phyloP scores from a whole-genome alignment of 2,888 invertebrate species.

The Steromphala cineraria region DNA sequence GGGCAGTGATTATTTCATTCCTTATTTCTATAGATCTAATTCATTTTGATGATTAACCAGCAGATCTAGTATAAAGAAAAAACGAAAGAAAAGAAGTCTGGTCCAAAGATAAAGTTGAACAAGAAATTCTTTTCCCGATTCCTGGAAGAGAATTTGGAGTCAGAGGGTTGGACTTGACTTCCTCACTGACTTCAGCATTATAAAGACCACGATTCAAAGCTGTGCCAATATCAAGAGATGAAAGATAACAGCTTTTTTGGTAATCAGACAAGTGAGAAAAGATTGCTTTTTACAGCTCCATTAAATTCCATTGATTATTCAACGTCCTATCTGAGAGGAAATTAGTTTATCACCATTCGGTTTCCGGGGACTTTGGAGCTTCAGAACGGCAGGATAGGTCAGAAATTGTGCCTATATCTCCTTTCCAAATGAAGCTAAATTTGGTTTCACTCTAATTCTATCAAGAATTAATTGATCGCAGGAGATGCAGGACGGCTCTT shows the following conservation, averaged over 20 bases:
- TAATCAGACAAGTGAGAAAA: conserved; percentile 1
- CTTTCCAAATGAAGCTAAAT: background rate
- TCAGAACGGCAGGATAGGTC: background rate
- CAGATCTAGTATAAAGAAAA: too few species aligned
- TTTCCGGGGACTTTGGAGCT: background rate
- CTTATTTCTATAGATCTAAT: too few species aligned
- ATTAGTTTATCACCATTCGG: conserved; percentile 1
- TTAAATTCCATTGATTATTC: conserved; percentile 3
- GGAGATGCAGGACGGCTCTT: background rate
- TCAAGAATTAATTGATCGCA: background rate
- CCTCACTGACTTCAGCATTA: too few species aligned
- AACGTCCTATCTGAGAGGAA: background rate
- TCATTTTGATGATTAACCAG: too few species aligned
- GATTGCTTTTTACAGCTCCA: background rate
- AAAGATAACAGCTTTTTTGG: conserved; percentile 9
- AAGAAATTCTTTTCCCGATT: too few species aligned
- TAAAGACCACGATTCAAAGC: background rate
- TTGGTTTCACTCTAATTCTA: background rate
- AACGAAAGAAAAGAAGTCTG: too few species aligned
- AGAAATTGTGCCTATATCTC: background rate
- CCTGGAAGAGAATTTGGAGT: too few species aligned
- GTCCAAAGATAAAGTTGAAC: too few species aligned
- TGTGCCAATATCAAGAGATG: background rate
- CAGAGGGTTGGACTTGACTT: too few species aligned
- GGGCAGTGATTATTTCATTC: too few species aligned